Conservation (phyloP, 2,797 vertebrate species). For the Sebastes kiyomatsui region DNA sequence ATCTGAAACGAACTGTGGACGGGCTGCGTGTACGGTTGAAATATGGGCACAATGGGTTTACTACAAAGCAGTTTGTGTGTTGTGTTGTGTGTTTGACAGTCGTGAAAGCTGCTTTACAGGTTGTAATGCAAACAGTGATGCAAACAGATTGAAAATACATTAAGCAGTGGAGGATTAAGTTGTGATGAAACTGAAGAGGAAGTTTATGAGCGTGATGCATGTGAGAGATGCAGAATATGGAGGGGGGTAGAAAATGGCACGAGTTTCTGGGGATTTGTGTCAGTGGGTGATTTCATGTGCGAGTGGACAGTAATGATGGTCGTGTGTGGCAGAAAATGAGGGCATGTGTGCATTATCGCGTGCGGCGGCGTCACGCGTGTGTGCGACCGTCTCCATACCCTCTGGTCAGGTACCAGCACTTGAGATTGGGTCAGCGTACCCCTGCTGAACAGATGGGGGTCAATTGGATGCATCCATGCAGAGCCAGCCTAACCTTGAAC, state of each 20-base stretch:
- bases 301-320: constrained; percentile 18
- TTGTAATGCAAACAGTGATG: background rate
- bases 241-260: background rate
- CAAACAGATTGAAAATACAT: background rate
- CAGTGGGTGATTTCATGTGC: constrained; percentile 50
- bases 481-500: constrained; percentile 71
- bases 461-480: constrained; percentile 54
- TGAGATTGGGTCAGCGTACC: constrained; percentile 44
- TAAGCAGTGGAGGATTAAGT: constrained; percentile 14
- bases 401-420: constrained; percentile 30
- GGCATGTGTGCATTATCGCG: constrained; percentile 37
- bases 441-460: constrained; percentile 72
- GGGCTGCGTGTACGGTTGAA: constrained; percentile 10
- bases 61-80: constrained; percentile 29
- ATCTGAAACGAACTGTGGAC: constrained; percentile 33
- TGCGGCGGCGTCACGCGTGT: background rate
- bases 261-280: constrained; percentile 51
- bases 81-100: constrained; percentile 1
- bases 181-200: constrained; percentile 3
- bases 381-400: constrained; percentile 9
- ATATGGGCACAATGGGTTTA: background rate
- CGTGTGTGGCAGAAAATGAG: constrained; percentile 31
- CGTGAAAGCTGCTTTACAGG: background rate
- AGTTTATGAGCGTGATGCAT: constrained; percentile 41
- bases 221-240: constrained; percentile 9